Percentiles rank a stretch among this genome's conserved stretches.
These are phyloP conservation scores for Drosophila cracens DNA, from an alignment of 2,888 invertebrate genomes.

Conservation along the genomic window DNA sequence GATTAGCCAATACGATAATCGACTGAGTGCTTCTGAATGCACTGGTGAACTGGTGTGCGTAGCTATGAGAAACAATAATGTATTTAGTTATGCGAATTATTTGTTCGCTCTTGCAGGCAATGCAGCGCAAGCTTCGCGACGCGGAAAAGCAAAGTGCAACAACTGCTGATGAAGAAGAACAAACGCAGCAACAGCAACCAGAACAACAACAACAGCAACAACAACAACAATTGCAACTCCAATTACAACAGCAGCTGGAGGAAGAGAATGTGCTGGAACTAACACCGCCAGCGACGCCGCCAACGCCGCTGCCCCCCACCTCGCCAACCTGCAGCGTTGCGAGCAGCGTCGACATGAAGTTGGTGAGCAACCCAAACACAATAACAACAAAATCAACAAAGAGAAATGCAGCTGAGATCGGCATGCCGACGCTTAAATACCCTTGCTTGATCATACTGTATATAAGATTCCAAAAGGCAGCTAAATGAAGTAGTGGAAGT, in stretches of 20 bases:
- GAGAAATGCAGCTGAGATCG: not conserved
- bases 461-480: not conserved
- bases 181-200: constrained; percentile 22
- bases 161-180: constrained; percentile 22
- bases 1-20: not conserved
- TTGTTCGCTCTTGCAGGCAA: constrained; percentile 53
- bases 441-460: not conserved
- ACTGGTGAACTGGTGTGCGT: constrained; percentile 18
- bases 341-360: constrained; percentile 60
- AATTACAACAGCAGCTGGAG: constrained; percentile 15
- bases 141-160: constrained; percentile 48
- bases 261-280: constrained; percentile 59
- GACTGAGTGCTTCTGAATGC: constrained; percentile 7
- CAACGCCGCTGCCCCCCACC: constrained; percentile 62
- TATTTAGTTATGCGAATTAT: constrained; percentile 59
- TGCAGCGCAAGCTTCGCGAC: constrained; percentile 67
- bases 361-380: constrained; percentile 51
- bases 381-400: constrained; percentile 8
- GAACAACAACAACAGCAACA: constrained; percentile 15
- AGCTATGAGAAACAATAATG: constrained; percentile 41
- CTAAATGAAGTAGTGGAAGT: not conserved
- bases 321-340: constrained; percentile 68
- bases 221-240: constrained; percentile 17
- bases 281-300: constrained; percentile 73
- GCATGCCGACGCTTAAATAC: not conserved